phyloP scores from a whole-genome alignment of 2,113 vertebrate genomes.

The Rattus norvegicus region DNA sequence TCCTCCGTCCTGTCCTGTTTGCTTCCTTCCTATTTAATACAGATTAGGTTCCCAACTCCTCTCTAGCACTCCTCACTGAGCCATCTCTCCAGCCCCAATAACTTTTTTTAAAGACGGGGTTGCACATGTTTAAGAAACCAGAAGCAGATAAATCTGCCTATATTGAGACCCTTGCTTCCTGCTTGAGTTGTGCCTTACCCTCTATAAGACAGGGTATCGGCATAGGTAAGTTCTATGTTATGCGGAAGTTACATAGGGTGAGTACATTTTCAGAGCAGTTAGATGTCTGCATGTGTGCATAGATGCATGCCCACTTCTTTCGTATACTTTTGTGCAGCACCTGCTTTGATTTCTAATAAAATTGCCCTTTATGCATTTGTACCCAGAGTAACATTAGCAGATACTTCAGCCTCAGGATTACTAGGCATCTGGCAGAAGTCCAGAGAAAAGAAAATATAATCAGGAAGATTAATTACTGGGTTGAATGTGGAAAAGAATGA shows the following conservation, averaged over 20 bases:
- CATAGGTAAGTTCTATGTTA: background rate
- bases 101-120: background rate
- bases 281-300: background rate
- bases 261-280: background rate
- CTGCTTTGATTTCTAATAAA: background rate
- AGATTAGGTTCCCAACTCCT: conserved; percentile 8
- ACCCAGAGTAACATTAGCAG: background rate
- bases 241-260: background rate
- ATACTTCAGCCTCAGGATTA: conserved; percentile 37
- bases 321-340: background rate
- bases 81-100: background rate
- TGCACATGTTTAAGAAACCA: conserved; percentile 53
- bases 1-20: background rate
- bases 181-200: conserved; percentile 45
- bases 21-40: background rate
- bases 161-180: conserved; percentile 7
- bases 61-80: background rate
- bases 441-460: background rate
- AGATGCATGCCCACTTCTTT: background rate
- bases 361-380: background rate
- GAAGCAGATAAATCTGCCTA: conserved; percentile 16
- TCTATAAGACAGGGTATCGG: background rate
- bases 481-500: background rate
- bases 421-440: conserved; percentile 22
- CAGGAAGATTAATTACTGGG: background rate